phyloP scores from a whole-genome alignment of 2,888 invertebrate species.

The Toxonevra muliebris region DNA sequence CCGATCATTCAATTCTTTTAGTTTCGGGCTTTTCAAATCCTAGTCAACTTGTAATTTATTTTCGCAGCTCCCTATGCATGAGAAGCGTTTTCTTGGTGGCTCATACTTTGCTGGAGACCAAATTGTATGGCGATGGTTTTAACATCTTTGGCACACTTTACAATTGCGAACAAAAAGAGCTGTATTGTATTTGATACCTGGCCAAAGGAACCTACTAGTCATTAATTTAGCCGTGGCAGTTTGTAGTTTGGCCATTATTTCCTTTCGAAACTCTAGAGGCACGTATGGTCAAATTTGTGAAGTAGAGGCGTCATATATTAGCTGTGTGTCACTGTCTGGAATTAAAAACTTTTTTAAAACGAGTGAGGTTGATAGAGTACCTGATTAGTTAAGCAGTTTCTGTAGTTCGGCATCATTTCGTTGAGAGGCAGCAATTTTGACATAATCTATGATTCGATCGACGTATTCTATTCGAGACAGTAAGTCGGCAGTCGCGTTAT shows the following conservation, averaged over 20 bases:
- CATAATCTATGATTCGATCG: not conserved
- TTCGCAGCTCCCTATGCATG: no score
- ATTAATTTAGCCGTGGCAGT: no score
- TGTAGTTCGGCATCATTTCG: not conserved
- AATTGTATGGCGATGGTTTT: not conserved
- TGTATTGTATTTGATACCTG: no score
- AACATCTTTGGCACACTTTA: not conserved
- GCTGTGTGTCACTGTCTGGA: not conserved
- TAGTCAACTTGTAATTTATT: no score
- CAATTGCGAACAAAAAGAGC: constrained; percentile 1
- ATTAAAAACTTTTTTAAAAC: not conserved
- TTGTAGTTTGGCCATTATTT: not conserved
- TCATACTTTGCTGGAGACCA: not conserved
- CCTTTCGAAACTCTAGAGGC: not conserved
- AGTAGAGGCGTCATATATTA: not conserved
- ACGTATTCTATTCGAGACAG: constrained; percentile 7
- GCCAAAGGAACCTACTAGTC: no score
- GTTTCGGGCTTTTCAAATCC: no score
- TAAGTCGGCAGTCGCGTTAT: constrained; percentile 2
- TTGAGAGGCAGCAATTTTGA: constrained; percentile 1
- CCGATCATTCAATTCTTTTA: no score
- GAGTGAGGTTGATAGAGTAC: not conserved
- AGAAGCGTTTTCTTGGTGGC: no score
- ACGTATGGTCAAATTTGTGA: not conserved
- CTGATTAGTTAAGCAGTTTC: not conserved